Conservation (phyloP, 1,140 invertebrate genomes). For the Heliconius eleuchia region DNA sequence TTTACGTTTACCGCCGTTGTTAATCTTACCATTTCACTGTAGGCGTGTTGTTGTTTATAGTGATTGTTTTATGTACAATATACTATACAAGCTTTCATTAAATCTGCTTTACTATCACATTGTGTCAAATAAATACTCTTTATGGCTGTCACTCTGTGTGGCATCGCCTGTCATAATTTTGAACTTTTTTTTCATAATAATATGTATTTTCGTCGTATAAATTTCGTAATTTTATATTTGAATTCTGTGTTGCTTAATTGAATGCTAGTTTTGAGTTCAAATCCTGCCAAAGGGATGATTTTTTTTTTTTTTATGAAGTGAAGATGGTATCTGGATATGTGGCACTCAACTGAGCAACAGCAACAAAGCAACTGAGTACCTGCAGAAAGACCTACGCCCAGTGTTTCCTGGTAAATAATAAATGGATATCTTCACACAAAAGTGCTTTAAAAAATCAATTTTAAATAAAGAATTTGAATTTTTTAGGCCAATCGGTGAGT, state of each 20-base stretch:
- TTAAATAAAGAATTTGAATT: no score
- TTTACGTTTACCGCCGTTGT: constrained; percentile 9
- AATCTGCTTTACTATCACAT: constrained; percentile 14
- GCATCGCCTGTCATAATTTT: constrained; percentile 1
- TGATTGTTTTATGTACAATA: constrained; percentile 23
- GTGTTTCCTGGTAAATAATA: no score
- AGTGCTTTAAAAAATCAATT: no score
- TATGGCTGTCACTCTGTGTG: constrained; percentile 19
- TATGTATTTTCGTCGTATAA: not conserved
- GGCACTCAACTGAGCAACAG: no score
- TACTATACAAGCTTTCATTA: constrained; percentile 26
- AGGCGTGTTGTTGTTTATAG: constrained; percentile 23
- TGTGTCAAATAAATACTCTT: constrained; percentile 21
- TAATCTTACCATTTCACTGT: constrained; percentile 17
- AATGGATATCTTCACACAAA: no score
- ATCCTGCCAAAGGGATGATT: not conserved
- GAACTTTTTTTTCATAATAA: not conserved
- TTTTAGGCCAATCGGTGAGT: no score
- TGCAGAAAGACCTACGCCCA: no score
- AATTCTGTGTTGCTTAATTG: not conserved
- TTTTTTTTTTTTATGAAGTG: no score
- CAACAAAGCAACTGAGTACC: no score
- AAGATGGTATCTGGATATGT: no score
- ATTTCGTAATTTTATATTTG: not conserved
- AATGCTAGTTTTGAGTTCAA: not conserved